Percentiles rank a stretch among this genome's conserved stretches.
Evolutionary conservation across 2,113 vertebrate genomes (phyloP).

Genomic region (Vireo altiloquus): DNA sequence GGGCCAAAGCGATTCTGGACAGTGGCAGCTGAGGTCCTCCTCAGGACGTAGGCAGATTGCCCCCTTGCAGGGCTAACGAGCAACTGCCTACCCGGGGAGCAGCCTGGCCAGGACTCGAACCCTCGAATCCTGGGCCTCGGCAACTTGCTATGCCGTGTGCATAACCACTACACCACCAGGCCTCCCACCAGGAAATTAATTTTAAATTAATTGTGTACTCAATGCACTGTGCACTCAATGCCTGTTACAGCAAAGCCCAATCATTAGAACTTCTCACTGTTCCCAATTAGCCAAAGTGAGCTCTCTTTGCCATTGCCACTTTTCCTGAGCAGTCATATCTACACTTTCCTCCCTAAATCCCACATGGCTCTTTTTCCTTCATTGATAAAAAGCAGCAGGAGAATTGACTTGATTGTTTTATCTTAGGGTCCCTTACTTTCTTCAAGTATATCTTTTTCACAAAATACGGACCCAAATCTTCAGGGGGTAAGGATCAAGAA

Average conservation of each 20-base stretch:
- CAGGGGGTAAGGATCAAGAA: not conserved
- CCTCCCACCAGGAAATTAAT: not conserved
- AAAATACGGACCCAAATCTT: not conserved
- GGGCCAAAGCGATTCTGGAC: too few species aligned
- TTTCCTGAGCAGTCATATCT: not conserved
- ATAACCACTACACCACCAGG: too few species aligned
- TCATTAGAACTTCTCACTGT: not conserved
- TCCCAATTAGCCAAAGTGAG: not conserved
- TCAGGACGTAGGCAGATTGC: too few species aligned
- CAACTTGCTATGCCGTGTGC: too few species aligned
- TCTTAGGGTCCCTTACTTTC: not conserved
- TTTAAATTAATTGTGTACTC: not conserved
- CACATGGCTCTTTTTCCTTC: not conserved
- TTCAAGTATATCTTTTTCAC: not conserved
- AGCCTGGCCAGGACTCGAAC: too few species aligned
- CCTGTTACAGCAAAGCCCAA: not conserved
- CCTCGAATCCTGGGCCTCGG: too few species aligned
- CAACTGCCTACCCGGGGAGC: too few species aligned
- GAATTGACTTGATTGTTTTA: not conserved
- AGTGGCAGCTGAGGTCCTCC: too few species aligned
- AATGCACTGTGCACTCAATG: not conserved
- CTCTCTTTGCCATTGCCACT: not conserved
- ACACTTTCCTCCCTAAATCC: not conserved
- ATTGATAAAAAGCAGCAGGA: not conserved
- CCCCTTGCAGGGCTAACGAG: too few species aligned